Evolutionary conservation across 2,797 vertebrate species (phyloP), one percentile per base, ranked within the genome.

Genomic region (Myotis vivesi): DNA sequence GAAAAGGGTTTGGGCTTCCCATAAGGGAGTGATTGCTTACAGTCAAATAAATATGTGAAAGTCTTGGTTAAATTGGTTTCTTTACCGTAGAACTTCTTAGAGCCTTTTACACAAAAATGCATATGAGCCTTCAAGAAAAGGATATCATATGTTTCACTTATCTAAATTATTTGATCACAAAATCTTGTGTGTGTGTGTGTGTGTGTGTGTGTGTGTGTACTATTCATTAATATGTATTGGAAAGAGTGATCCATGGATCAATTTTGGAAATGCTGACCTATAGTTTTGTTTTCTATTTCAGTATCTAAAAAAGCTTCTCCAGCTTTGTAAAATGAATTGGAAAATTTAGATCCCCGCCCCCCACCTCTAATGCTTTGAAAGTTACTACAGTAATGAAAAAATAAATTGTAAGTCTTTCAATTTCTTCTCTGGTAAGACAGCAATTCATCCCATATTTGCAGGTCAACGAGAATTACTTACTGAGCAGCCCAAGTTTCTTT

Each of bases 191-290:
- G 59, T 62, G 59, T 62, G 59, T 62, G 28, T 62, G 53, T 55
- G 51, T 51, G 51, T 55, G 49, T 51, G 19, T 82, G 51, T 51
- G 75, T 69, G 6, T 44, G 80, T 22, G 22, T 3, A 20, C 36
- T 16, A 69, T 49, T 94, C 28, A 68, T 53, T 77, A 66, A 4
- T 76, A 86, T 86, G 9, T 73, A 7, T 89, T 88, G 76, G 38
- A 41, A 95, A 88, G 46, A 68, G 17, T 33, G 46, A 53, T 38
- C 69, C 83, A 17, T 33, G n/a, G 19, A 30, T 66, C 46, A 36
- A 20, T 72, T 96, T 91, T 64, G 59, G 22, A 92, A 85, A 90
- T 91, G 28, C 19, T 87, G 36, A 91, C 36, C 19, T 71, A 20
- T 25, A 66, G 22, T 59, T 90, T 79, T 46, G 28, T 19, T 59